Base-by-base conservation (phyloP, 2,888 invertebrate genomes). In the Pardosa pseudoannulata region DNA sequence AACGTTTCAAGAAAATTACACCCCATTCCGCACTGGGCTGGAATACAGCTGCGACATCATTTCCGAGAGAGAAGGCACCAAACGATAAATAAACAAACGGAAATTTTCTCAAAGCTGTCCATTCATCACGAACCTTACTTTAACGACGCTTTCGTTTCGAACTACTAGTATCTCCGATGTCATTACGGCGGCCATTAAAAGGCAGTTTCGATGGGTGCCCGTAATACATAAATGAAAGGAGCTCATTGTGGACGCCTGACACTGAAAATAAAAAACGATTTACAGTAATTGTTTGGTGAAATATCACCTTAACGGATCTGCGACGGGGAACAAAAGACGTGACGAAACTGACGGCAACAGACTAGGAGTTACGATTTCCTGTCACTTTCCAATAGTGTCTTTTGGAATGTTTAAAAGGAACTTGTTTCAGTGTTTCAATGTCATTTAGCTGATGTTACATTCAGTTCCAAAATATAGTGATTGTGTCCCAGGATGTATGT, bases 211-310 rank as follows among this genome's bases (percentile, higher is more conserved):
- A 56, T 56, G 56, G 23, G 23, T 3, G n/a, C 6, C 36, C 1
- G 56, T n/a, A 46, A 46, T 46, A n/a, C n/a, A n/a, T n/a, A n/a
- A 46, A 46, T 46, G 16, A 46, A 46, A 46, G n/a, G 41, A 46
- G 41, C 23, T 56, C 23, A 56, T 23, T 56, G 56, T 23, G 23
- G 23, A 3, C 23, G 19, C 5, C n/a, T 23, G 46, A 56, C 56
- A 23, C 1, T 19, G 3, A 5, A 56, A 56, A 56, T 56, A 23
- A n/a, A n/a, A n/a, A 56, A 56, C 23, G 23, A 23, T 23, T 19
- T n/a, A n/a, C n/a, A n/a, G 23, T 23, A 16, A 23, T 56, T 56
- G 23, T 23, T 56, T 5, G 46, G 6, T 36, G 36, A 36, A n/a
- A n/a, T 36, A 36, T 36, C 6, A 36, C 6, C 36, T 36, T 36